Evolutionary conservation across 2,797 vertebrate species (phyloP), one percentile per base, ranked within the genome.

Genomic region (Alfaro cultratus): DNA sequence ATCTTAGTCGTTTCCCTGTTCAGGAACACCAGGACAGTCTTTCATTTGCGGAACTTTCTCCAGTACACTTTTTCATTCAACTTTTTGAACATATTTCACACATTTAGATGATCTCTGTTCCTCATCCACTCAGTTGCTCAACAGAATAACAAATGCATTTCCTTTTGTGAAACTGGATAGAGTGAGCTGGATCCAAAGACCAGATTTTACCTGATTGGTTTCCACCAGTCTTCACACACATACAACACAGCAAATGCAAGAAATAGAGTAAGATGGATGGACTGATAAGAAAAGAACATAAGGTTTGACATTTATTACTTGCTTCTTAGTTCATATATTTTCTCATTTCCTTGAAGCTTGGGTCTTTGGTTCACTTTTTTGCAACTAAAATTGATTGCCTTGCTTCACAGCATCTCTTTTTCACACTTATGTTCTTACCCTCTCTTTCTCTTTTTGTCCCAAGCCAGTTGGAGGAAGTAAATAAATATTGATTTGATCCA

Each of bases 401-500:
- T 92, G 86, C 89, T 92, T 91, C 88, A 90, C 89, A 83, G 87
- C 86, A 89, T 93, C 90, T 90, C 80, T 87, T 79, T 88, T 87
- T 88, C 78, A 76, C 85, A 83, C 80, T 87, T 79, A 77, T 77
- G 64, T 84, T 36, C 43, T 64, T 74, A 29, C 80, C 81, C 31
- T 49, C 72, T 62, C 74, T 72, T 60, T 77, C 74, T 81, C 70
- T 73, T 83, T 89, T 85, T 81, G 82, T 92, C 86, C 86, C 82
- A 77, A 88, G 91, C 86, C 91, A 88, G 82, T 90, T 89, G 82
- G 82, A 85, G 77, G 84, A 85, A 93, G 91, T 93, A 93, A 95
- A 95, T 95, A 94, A 88, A 83, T 94, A 95, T 95, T 91, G 93
- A 95, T 95, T 83, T 80, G 75, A 60, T 77, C 85, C 90, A 88